Evolutionary conservation across 2,113 vertebrate genomes (phyloP), one percentile per base, ranked within the genome.

Genomic region (Oenanthe oenanthe): DNA sequence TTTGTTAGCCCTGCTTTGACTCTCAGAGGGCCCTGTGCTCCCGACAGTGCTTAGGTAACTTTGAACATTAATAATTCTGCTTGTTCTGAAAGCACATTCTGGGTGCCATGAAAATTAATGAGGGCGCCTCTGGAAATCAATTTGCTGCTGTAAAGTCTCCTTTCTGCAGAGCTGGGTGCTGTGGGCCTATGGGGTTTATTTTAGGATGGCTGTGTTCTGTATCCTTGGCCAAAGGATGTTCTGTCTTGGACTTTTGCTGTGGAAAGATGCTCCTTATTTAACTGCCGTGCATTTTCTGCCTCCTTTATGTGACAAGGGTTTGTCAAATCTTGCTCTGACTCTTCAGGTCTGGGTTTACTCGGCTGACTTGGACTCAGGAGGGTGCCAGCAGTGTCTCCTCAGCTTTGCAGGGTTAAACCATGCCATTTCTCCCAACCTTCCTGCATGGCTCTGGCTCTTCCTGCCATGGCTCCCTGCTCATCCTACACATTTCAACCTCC

Each of bases 41-140:
- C 89, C 0, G 2, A 58, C 45, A 42, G 74, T 47, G 13, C 80
- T 90, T 5, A 34, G 75, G 38, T 86, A 71, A 79, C 61, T 95
- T 96, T 67, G 85, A 95, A 93, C 96, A 97, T 97, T 96, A 98
- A 97, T 97, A 95, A 93, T 87, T 95, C 90, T 81, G 53, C 96
- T 97, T 97, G 84, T 97, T 97, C 88, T 84, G 63, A 95, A 97
- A 65, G 40, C 48, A 88, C 73, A 63, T 32, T 88, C 65, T 89
- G 17, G 67, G 38, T 85, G 84, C 95, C 93, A 85, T 96, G 88
- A 96, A 98, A 98, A 97, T 97, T 96, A 97, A 98, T 97, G 95
- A 95, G 11, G 38, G 24, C 82, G 29, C n/a, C 93, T 51, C 40
- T 95, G 34, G 62, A 95, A 97, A 97, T 97, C 93, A 96, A 95